A percentile compares a stretch with the other conserved stretches of the same genome.
phyloP scores from a whole-genome alignment of 2,888 invertebrate genomes.

The Napeogenes inachia region DNA sequence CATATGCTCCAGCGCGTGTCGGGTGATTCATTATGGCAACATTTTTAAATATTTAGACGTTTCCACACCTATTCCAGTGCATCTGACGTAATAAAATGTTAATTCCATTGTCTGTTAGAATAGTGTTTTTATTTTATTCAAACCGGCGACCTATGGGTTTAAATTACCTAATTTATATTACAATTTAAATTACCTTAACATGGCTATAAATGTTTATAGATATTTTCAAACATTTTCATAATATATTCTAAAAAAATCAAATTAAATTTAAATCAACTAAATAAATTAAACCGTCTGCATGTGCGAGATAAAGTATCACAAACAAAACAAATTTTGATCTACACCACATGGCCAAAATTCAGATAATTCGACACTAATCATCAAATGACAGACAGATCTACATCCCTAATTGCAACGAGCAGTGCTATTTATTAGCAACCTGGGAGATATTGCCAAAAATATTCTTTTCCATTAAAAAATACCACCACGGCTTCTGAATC shows the following conservation, averaged over 20 bases:
- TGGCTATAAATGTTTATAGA: too few species aligned
- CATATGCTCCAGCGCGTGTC: slow-evolving; percentile 41
- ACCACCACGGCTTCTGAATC: slow-evolving; percentile 20
- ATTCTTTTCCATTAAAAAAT: slow-evolving; percentile 27
- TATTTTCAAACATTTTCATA: too few species aligned
- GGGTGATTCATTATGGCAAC: slow-evolving; percentile 35
- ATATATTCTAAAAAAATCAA: too few species aligned
- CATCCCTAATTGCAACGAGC: slow-evolving; percentile 1
- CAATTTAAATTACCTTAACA: too few species aligned
- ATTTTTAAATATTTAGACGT: slow-evolving; percentile 28
- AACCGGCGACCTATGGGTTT: too few species aligned
- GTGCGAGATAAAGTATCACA: too few species aligned
- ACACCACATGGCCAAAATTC: too few species aligned
- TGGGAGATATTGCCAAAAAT: slow-evolving; percentile 66
- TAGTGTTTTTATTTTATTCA: background rate
- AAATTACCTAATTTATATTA: too few species aligned
- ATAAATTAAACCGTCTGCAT: too few species aligned
- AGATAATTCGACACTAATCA: slow-evolving; percentile 3
- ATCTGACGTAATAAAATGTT: slow-evolving; percentile 2
- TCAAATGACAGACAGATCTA: background rate
- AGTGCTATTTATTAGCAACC: slow-evolving; percentile 38
- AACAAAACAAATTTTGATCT: too few species aligned
- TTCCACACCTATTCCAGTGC: slow-evolving; percentile 13
- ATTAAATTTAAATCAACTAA: too few species aligned
- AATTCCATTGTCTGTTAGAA: background rate